Base-by-base conservation (phyloP, 2,113 vertebrate genomes). In the Apistogramma diplotaenia region DNA sequence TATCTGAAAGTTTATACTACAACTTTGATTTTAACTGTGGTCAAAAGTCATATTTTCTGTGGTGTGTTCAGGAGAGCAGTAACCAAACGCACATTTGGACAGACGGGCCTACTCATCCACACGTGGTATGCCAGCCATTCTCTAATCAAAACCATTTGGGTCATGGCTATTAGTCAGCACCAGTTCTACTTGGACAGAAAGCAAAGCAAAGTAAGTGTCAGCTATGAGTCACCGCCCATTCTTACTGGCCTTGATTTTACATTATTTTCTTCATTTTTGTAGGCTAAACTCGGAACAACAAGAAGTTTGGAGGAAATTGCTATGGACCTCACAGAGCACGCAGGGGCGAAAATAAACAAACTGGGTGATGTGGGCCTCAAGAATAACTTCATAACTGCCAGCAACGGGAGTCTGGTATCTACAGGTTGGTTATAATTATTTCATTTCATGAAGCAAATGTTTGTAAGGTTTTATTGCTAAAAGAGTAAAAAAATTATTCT, bases 111-210 rank as follows among this genome's bases (percentile, higher is more conserved):
- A 21, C 97, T 98, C 57, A 97, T 99, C 85, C 97, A 99, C 85
- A 99, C 98, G 9, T 99, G 98, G 98, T 99, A 99, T 95, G 98
- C 98, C 46, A 97, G 95, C 93, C 96, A 97, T 61, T 97, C 97
- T 60, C 92, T 99, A 89, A 99, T 99, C 94, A 99, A 99, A 86
- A 99, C 97, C 94, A 99, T 99, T 92, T 99, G 98, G 98, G 96
- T 97, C 80, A 99, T 99, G 98, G 98, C 98, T 60, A 99, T 99
- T 85, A 99, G 98, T 93, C 98, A 99, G 86, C 98, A 99, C 72
- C 98, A 99, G 92, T 99, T 99, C 88, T 99, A 99, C 96, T 91
- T 99, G 96, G 98, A 99, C 93, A 96, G 98, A 89, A 99, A 99
- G 85, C 98, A 99, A 93, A 99, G 97, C 94, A 99, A 98, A 95